Conservation (phyloP, 2,888 invertebrate species). For the Dasypogon diadema region DNA sequence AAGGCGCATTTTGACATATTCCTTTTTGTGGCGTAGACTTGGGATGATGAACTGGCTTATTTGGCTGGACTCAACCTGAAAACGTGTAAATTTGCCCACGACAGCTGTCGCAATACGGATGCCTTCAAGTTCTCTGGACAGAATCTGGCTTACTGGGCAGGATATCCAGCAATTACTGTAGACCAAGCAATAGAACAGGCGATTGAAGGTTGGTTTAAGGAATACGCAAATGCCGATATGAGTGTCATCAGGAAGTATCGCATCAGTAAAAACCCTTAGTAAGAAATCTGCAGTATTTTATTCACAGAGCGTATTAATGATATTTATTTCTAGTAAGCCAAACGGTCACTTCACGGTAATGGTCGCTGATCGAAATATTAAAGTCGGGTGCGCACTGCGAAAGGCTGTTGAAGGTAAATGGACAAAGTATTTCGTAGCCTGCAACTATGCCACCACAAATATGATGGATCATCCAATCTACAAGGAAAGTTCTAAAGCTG, state of each 20-base stretch:
- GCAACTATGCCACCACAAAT: conserved; percentile 63
- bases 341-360: conserved; percentile 33
- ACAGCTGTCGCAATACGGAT: not conserved
- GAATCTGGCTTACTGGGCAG: conserved; percentile 1
- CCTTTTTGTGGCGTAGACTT: not conserved
- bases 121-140: conserved; percentile 10
- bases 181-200: not conserved
- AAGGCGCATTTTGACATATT: not conserved
- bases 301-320: no score
- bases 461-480: conserved; percentile 55
- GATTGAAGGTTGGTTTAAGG: not conserved
- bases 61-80: conserved; percentile 2
- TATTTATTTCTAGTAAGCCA: not conserved
- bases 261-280: not conserved
- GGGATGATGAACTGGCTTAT: conserved; percentile 9
- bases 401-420: conserved; percentile 52
- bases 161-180: not conserved
- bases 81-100: not conserved
- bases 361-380: conserved; percentile 59
- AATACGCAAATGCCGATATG: not conserved
- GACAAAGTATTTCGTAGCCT: conserved; percentile 59
- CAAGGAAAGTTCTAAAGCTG: conserved; percentile 59
- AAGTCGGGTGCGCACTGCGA: conserved; percentile 61
- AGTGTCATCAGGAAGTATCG: not conserved
- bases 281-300: not conserved